phyloP scores from a whole-genome alignment of 1,140 invertebrate genomes.

The Zaprionus inermis region DNA sequence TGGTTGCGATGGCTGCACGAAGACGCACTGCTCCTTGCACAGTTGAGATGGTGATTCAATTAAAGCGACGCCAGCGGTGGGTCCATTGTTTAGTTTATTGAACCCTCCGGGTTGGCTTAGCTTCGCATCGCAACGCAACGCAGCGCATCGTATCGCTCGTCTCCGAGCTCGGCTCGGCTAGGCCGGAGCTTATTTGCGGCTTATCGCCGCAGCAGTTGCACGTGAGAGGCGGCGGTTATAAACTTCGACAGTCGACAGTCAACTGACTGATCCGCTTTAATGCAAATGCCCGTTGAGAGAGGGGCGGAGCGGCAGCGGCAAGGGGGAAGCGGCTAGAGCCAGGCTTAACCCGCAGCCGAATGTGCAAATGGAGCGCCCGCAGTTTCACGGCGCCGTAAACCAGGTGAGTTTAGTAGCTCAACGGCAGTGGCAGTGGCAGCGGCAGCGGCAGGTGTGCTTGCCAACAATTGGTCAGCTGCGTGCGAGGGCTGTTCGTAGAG shows the following conservation, averaged over 20 bases:
- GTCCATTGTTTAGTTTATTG: slow-evolving; percentile 75
- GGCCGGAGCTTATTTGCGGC: slow-evolving; percentile 1
- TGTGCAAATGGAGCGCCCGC: slow-evolving; percentile 70
- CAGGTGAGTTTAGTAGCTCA: slow-evolving; percentile 75
- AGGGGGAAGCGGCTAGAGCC: slow-evolving; percentile 25
- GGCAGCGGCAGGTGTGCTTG: slow-evolving; percentile 47
- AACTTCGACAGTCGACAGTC: slow-evolving; percentile 48
- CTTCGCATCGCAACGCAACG: too few relatives aligned
- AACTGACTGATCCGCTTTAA: slow-evolving; percentile 65
- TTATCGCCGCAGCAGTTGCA: slow-evolving; percentile 39
- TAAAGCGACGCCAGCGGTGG: slow-evolving; percentile 51
- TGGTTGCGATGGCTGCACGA: slow-evolving; percentile 14
- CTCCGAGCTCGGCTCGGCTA: background rate
- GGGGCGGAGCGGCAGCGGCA: background rate
- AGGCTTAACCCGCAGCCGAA: slow-evolving; percentile 44
- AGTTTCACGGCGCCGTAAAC: slow-evolving; percentile 71
- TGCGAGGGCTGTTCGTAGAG: slow-evolving; percentile 4
- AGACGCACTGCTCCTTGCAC: slow-evolving; percentile 2
- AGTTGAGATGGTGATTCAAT: slow-evolving; percentile 69
- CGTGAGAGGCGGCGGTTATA: slow-evolving; percentile 34
- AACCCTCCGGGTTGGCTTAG: too few relatives aligned
- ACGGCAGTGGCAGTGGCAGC: slow-evolving; percentile 33
- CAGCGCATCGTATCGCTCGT: too few relatives aligned
- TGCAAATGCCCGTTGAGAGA: slow-evolving; percentile 54
- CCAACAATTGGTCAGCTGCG: slow-evolving; percentile 31